phyloP scores from a whole-genome alignment of 2,888 invertebrate species.

The Cosmia pyralina region DNA sequence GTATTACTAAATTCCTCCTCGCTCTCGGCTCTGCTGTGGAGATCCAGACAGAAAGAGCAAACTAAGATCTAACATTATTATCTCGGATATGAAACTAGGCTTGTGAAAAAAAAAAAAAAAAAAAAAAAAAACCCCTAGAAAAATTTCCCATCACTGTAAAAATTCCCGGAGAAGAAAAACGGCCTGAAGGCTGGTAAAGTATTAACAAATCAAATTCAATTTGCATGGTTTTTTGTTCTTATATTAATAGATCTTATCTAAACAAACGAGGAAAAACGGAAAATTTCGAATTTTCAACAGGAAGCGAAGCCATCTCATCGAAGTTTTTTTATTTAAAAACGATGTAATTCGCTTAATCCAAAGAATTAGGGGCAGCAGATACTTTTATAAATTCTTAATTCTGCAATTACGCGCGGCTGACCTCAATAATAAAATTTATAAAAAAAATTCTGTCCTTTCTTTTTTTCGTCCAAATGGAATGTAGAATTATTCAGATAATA shows the following conservation, averaged over 20 bases:
- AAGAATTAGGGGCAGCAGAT: slow-evolving; percentile 35
- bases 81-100: slow-evolving; percentile 1
- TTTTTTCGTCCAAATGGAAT: slow-evolving; percentile 18
- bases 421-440: slow-evolving; percentile 13
- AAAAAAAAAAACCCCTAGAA: too few species aligned
- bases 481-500: slow-evolving; percentile 32
- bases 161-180: neutral
- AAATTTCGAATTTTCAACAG: slow-evolving; percentile 22
- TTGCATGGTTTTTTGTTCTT: slow-evolving; percentile 37
- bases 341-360: slow-evolving; percentile 47
- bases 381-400: slow-evolving; percentile 50
- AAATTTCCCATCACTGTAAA: slow-evolving; percentile 14
- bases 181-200: neutral
- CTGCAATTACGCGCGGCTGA: slow-evolving; percentile 22
- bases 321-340: slow-evolving; percentile 52
- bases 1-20: neutral
- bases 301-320: slow-evolving; percentile 25
- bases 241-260: slow-evolving; percentile 12
- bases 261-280: slow-evolving; percentile 37
- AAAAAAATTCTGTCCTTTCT: neutral
- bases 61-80: slow-evolving; percentile 11
- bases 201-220: slow-evolving; percentile 46
- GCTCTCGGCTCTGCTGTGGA: neutral
- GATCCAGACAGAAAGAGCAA: neutral
- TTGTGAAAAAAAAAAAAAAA: slow-evolving; percentile 2